Conservation (phyloP, 2,797 vertebrate species). For the Menidia menidia region DNA sequence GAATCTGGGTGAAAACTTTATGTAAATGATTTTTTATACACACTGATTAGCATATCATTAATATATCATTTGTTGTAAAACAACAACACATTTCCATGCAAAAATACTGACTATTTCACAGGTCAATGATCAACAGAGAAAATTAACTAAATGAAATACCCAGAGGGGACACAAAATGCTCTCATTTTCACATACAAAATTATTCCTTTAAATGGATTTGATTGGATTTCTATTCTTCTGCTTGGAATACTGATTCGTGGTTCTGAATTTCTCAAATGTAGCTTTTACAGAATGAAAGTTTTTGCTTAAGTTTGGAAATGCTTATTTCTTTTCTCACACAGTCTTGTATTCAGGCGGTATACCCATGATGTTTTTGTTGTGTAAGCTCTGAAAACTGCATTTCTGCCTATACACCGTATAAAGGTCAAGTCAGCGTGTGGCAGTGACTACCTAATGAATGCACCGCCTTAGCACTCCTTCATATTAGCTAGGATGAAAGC, state of each 20-base stretch:
- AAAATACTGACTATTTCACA: too few species aligned
- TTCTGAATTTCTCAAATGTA: conserved; percentile 1
- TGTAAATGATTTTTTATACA: too few species aligned
- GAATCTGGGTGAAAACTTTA: background rate
- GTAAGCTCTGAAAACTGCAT: conserved; percentile 7
- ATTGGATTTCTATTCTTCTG: background rate
- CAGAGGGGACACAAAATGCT: too few species aligned
- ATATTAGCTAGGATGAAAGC: background rate
- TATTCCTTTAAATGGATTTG: too few species aligned
- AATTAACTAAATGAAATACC: too few species aligned
- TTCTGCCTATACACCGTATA: background rate
- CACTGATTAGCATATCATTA: too few species aligned
- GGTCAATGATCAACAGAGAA: too few species aligned
- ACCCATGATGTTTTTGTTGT: background rate
- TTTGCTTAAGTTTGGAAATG: background rate
- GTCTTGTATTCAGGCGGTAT: conserved; percentile 3
- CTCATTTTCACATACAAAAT: too few species aligned
- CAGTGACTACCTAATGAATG: conserved; percentile 6
- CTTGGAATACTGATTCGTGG: background rate
- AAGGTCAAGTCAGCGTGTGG: conserved; percentile 1
- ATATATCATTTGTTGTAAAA: too few species aligned
- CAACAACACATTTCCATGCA: too few species aligned
- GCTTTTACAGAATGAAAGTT: background rate
- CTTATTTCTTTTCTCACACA: background rate
- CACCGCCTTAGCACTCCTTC: background rate